Percentiles rank a stretch among this genome's conserved stretches.
Evolutionary conservation across 2,113 vertebrate species (phyloP).

Genomic region (Antechinus stuartii): DNA sequence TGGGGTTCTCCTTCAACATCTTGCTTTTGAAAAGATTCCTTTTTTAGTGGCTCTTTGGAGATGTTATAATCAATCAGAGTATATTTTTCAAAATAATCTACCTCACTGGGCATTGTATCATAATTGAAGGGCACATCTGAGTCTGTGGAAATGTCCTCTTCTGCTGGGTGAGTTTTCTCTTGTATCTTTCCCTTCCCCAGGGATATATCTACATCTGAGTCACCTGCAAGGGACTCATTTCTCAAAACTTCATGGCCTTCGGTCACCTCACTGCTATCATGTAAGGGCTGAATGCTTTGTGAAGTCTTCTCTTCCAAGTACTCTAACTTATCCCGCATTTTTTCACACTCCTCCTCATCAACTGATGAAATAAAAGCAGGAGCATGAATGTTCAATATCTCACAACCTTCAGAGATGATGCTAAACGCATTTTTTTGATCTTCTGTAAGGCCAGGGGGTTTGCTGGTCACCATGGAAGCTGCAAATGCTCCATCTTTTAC

Average conservation of each 20-base stretch:
- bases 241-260: slow-evolving; percentile 38
- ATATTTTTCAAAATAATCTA: slow-evolving; percentile 97
- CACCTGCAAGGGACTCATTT: slow-evolving; percentile 58
- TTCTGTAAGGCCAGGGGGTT: slow-evolving; percentile 68
- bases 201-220: slow-evolving; percentile 55
- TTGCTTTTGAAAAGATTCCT: slow-evolving; percentile 76
- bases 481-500: slow-evolving; percentile 65
- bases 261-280: slow-evolving; percentile 64
- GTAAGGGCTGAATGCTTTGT: slow-evolving; percentile 81
- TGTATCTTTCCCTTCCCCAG: slow-evolving; percentile 43
- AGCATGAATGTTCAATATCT: slow-evolving; percentile 95
- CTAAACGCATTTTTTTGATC: slow-evolving; percentile 93
- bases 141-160: slow-evolving; percentile 39
- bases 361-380: slow-evolving; percentile 90
- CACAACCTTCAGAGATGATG: slow-evolving; percentile 95
- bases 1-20: slow-evolving; percentile 71
- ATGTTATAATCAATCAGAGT: slow-evolving; percentile 91
- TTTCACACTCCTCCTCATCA: slow-evolving; percentile 93
- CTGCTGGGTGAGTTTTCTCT: slow-evolving; percentile 56
- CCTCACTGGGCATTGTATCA: slow-evolving; percentile 76
- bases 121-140: slow-evolving; percentile 56
- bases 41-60: slow-evolving; percentile 72
- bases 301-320: slow-evolving; percentile 90
- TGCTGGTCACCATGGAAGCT: slow-evolving; percentile 12
- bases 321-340: slow-evolving; percentile 91